A percentile compares a stretch with the other conserved stretches of the same genome.
These are phyloP conservation scores for Sceliomorpha sp. DNA, from an alignment of 2,888 invertebrate genomes.

Conservation along the genomic window DNA sequence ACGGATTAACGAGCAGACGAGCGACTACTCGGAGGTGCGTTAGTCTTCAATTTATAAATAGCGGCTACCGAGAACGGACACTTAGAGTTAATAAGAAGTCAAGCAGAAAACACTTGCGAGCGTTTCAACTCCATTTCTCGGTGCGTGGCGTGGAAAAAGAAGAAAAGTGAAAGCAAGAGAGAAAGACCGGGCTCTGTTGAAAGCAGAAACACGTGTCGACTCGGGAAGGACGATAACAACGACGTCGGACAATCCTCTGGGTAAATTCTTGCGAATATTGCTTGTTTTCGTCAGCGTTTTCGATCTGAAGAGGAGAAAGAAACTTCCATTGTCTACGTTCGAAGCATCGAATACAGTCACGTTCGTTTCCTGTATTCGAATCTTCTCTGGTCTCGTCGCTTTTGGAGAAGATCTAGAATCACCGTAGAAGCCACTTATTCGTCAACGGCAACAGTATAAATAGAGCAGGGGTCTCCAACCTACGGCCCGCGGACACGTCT, in stretches of 20 bases:
- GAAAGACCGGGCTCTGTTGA: conserved; percentile 12
- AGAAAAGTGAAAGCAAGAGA: conserved; percentile 5
- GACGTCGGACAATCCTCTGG: background rate
- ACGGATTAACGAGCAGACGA: conserved; percentile 51
- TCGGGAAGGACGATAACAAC: conserved; percentile 42
- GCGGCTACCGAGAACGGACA: conserved; percentile 65
- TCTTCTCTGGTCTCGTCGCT: no score
- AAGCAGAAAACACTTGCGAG: conserved; percentile 59
- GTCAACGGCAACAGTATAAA: no score
- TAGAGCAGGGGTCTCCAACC: no score
- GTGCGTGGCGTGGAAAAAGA: conserved; percentile 22
- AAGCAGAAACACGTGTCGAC: conserved; percentile 52
- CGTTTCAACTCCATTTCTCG: conserved; percentile 33
- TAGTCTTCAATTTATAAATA: conserved; percentile 70
- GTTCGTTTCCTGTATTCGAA: no score
- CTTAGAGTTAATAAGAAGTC: conserved; percentile 66
- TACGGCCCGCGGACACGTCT: no score
- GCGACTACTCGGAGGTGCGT: conserved; percentile 51
- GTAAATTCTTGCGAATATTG: no score
- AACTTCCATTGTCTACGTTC: no score
- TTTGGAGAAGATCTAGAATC: no score
- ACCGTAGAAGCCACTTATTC: no score
- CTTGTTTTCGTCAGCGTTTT: conserved; percentile 2
- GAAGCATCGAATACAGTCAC: no score
- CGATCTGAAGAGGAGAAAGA: no score